Base-by-base conservation (phyloP, 2,113 vertebrate genomes). In the Nipponia nippon region DNA sequence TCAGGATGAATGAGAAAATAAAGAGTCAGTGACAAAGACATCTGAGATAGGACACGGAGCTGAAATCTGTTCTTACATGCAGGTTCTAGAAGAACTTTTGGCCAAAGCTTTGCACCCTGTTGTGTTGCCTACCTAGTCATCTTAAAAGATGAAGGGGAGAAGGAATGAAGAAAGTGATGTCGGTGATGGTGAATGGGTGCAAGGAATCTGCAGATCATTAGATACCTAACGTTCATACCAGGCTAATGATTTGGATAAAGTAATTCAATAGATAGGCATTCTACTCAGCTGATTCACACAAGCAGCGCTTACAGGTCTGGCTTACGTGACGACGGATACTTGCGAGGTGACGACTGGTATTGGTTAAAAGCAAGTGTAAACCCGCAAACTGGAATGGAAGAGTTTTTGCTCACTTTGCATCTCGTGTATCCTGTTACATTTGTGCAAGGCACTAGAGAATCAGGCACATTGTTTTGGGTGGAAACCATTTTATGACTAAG, bases 401-500 rank as follows among this genome's bases (percentile, higher is more conserved):
- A 66, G 25, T 2, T 87, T 85, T 76, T 80, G 66, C 62, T 91
- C 66, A 49, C 66, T 96, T 61, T 53, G 46, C 81, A 79, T 93
- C 75, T 69, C 53, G 55, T 65, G 75, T 40, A 66, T 86, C 40
- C 49, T 40, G 46, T 46, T 36, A 86, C 3, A 7, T 44, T 56
- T 69, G 89, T 83, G 96, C 95, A 97, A 97, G 96, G 97, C 96
- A 97, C 95, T 95, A 79, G 34, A 90, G 62, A 94, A 89, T 95
- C 58, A 97, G 96, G 95, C 96, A 96, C 95, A 27, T 70, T 32
- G 56, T 91, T 95, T 42, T 55, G 73, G 32, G 82, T 85, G 70
- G 93, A 79, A 93, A 95, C 9, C 0, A 0, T 52, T 81, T 17
- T 32, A 65, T 21, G 65, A 89, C 50, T 56, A 49, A 15, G 61